Evolutionary conservation across 2,113 vertebrate species (phyloP).

Genomic region (Oncorhynchus keta): DNA sequence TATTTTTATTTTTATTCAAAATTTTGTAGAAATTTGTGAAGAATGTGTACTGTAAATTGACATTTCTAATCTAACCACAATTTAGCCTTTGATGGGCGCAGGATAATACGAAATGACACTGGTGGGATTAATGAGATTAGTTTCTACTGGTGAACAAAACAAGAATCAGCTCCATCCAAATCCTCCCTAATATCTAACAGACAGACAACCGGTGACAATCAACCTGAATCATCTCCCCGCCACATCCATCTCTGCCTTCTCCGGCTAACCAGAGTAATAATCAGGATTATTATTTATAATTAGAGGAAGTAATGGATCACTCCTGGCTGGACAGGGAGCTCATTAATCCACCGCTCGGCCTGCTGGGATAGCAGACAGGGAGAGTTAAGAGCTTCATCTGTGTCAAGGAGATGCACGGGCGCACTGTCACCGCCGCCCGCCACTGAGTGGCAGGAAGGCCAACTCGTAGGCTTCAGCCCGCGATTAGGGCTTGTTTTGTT

Average conservation of each 20-base stretch:
- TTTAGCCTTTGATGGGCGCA: too few relatives aligned
- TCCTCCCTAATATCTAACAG: slow-evolving; percentile 44
- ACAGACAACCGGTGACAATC: slow-evolving; percentile 37
- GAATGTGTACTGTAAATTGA: not conserved
- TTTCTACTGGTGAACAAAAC: slow-evolving; percentile 7
- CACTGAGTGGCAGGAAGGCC: slow-evolving; percentile 60
- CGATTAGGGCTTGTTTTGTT: slow-evolving; percentile 52
- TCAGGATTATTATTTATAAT: slow-evolving; percentile 99
- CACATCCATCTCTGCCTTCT: slow-evolving; percentile 94
- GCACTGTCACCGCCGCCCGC: slow-evolving; percentile 28
- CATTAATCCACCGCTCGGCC: slow-evolving; percentile 93
- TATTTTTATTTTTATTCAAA: not conserved
- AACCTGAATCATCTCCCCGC: slow-evolving; percentile 85
- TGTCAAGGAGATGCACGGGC: slow-evolving; percentile 79
- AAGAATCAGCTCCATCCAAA: slow-evolving; percentile 20
- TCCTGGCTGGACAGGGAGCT: slow-evolving; percentile 88
- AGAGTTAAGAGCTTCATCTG: slow-evolving; percentile 87
- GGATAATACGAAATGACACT: too few relatives aligned
- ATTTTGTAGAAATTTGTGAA: not conserved
- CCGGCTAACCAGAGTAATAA: slow-evolving; percentile 97
- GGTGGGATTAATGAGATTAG: too few relatives aligned
- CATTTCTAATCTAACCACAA: too few relatives aligned
- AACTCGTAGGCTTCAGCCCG: slow-evolving; percentile 55
- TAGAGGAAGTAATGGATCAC: slow-evolving; percentile 99
- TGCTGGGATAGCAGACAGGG: slow-evolving; percentile 83